Evolutionary conservation across 2,888 invertebrate species (phyloP), one percentile per base, ranked within the genome.

Genomic region (Azorinus chamasolen): DNA sequence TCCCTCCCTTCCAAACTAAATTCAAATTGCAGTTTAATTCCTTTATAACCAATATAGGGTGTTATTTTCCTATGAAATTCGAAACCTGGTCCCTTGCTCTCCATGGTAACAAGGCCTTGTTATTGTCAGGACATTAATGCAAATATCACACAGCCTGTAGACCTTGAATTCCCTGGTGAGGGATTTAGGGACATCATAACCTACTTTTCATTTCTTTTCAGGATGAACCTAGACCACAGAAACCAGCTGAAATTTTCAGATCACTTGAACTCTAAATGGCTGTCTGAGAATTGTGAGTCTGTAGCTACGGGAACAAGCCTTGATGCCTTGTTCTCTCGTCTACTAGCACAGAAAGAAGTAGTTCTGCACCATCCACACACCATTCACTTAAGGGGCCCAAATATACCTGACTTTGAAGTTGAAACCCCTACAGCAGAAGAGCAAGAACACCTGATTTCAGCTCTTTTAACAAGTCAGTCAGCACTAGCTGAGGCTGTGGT

Each of bases 231-330:
- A 16, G 72, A 77, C 54, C 51, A 58, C 24, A 81, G 75, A 12
- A 54, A 66, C 12, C 69, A 93, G 79, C 80, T 91, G 32, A 94
- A 94, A 88, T 95, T 95, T 94, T 92, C 94, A 50, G 95, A 95
- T 71, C 95, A 95, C 85, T 93, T 94, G 53, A 95, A 95, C 89
- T 92, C 94, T 55, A 92, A 94, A 22, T 95, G 95, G 95, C 93
- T 94, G n/a, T 89, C 93, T 63, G 95, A 95, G 89, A 94, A 94
- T 81, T 94, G 94, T 84, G 95, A 95, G 89, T 93, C 91, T 71
- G 93, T 95, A 71, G 94, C 94, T 14, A 69, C 57, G 5, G 51
- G 68, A 22, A 94, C 93, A 54, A 92, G 94, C 68, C 93, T 94
- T 5, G 93, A 94, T 54, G 91, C 93, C 1, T 93, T 95, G 78